Conservation (phyloP, 2,888 invertebrate genomes). For the Oxytorus armatus region DNA sequence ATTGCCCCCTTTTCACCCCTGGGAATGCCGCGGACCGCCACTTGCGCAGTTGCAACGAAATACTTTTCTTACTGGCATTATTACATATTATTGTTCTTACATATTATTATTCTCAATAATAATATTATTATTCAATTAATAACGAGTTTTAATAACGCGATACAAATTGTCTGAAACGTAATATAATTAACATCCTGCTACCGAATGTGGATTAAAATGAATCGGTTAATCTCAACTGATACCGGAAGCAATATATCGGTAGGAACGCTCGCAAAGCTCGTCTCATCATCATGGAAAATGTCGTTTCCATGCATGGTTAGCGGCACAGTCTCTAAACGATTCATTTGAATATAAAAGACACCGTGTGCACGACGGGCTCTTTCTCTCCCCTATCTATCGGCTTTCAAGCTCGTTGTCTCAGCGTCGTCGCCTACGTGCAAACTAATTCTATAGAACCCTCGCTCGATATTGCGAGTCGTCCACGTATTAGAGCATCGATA, state of each 20-base stretch:
- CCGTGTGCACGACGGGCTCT: constrained; percentile 42
- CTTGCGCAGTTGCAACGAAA: too few species aligned
- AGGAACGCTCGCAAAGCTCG: constrained; percentile 7
- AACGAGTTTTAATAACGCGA: not conserved
- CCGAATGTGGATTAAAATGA: constrained; percentile 21
- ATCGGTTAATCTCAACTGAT: constrained; percentile 34
- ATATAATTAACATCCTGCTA: constrained; percentile 23
- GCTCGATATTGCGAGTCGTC: constrained; percentile 48
- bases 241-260: constrained; percentile 50
- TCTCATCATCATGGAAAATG: constrained; percentile 59
- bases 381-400: constrained; percentile 47
- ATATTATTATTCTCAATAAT: not conserved
- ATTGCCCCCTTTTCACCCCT: too few species aligned
- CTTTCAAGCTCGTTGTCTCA: constrained; percentile 41
- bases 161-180: constrained; percentile 3
- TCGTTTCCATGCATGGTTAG: constrained; percentile 65
- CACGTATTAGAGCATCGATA: constrained; percentile 51
- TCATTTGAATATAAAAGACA: constrained; percentile 71
- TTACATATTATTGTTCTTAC: too few species aligned
- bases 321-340: constrained; percentile 54
- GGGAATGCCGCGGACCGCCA: too few species aligned
- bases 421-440: constrained; percentile 31
- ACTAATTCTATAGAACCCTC: constrained; percentile 41
- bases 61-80: too few species aligned
- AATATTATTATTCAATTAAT: not conserved